Conservation (phyloP, 37 sponge, comb jelly and placozoan species). For the Crambe crambe region DNA sequence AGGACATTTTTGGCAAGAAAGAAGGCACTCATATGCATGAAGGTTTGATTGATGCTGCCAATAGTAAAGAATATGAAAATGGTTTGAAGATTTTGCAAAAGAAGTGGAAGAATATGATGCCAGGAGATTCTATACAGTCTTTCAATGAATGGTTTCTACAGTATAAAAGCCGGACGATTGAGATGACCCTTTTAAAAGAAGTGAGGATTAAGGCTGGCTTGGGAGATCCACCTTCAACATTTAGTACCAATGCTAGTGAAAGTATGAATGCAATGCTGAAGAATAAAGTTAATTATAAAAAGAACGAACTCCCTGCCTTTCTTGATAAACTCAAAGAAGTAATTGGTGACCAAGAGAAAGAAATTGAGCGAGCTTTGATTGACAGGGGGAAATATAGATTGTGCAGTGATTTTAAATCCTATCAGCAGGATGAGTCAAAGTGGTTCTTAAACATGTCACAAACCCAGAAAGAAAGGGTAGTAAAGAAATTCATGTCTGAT, state of each 20-base stretch:
- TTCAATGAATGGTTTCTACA: conserved; percentile 1
- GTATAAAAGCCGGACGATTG: conserved; percentile 14
- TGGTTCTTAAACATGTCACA: no score
- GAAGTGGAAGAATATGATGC: background rate
- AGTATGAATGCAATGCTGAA: no score
- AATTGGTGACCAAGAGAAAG: conserved; percentile 38
- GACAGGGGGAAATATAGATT: conserved; percentile 40
- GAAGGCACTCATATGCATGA: conserved; percentile 12
- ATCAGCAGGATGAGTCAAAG: no score
- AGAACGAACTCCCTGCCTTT: conserved; percentile 33
- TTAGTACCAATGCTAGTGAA: conserved; percentile 46
- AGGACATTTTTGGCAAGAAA: conserved; percentile 38
- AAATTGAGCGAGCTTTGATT: conserved; percentile 40
- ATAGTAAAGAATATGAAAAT: conserved; percentile 15
- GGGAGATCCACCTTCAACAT: conserved; percentile 23
- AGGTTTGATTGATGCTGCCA: conserved; percentile 30
- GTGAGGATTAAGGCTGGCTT: conserved; percentile 26
- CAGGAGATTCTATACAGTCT: background rate
- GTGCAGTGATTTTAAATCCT: conserved; percentile 4
- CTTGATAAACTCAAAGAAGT: conserved; percentile 24
- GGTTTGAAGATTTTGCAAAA: background rate
- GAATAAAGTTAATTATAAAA: conserved; percentile 44
- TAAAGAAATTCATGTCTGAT: no score
- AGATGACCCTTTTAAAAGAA: conserved; percentile 19
- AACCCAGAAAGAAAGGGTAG: no score